Conservation (phyloP, 2,113 vertebrate species). For the Cacatua alba region DNA sequence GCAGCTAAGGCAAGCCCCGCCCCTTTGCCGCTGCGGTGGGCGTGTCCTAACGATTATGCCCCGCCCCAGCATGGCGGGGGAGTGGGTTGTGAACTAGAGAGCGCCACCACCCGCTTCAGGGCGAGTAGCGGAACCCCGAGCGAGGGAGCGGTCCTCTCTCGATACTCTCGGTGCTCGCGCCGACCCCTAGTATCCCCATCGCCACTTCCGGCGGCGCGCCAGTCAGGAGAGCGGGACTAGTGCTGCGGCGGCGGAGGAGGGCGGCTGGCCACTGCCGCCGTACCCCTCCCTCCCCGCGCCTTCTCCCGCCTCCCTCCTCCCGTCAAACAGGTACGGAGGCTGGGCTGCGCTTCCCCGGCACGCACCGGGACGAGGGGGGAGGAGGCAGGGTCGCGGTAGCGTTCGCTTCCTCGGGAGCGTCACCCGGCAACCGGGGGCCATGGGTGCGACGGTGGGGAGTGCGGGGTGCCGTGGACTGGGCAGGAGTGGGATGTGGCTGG, state of each 20-base stretch:
- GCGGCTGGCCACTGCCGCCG: neutral
- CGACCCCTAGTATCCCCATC: neutral
- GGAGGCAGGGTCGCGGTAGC: neutral
- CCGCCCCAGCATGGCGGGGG: neutral
- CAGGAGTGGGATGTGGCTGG: neutral
- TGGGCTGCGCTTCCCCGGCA: neutral
- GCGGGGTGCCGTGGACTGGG: rapidly evolving
- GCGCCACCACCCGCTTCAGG: neutral
- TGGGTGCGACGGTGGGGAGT: neutral
- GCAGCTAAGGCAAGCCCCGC: neutral
- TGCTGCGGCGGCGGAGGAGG: neutral
- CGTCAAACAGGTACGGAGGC: neutral
- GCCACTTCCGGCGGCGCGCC: neutral
- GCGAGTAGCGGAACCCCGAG: neutral
- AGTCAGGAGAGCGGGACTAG: no score
- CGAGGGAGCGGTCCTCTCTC: neutral
- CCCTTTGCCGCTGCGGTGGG: neutral
- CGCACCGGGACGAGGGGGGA: neutral
- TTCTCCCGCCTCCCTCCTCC: neutral
- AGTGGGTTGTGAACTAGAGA: rapidly evolving
- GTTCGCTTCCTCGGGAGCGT: neutral
- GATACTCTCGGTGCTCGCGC: neutral
- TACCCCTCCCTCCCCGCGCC: neutral
- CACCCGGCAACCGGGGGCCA: neutral
- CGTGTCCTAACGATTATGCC: rapidly evolving